phyloP scores from a whole-genome alignment of 53 echinoderm and acorn worm species.

The Apostichopus leukothele region DNA sequence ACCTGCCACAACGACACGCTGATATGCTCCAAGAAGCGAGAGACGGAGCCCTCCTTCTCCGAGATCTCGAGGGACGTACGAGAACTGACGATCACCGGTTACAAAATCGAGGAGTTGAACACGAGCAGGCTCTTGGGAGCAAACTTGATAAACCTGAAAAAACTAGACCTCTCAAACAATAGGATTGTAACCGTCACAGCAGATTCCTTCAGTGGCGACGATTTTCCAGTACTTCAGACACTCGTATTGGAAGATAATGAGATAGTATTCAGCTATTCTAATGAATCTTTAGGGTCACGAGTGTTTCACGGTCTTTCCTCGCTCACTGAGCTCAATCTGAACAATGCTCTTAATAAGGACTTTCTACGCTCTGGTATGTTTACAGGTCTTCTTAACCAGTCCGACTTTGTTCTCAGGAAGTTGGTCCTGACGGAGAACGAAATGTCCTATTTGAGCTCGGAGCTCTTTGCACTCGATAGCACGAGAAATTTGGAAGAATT shows the following conservation, averaged over 20 bases:
- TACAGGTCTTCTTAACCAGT: conserved; percentile 39
- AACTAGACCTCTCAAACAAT: conserved; percentile 58
- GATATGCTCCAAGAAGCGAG: not conserved
- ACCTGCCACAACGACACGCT: not conserved
- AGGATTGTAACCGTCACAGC: conserved; percentile 25
- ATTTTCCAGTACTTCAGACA: conserved; percentile 54
- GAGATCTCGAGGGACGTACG: conserved; percentile 5
- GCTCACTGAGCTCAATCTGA: conserved; percentile 64
- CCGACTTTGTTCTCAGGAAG: conserved; percentile 47
- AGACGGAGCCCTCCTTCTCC: not conserved
- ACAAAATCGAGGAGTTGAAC: conserved; percentile 5
- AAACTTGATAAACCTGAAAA: conserved; percentile 31
- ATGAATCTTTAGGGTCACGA: not conserved
- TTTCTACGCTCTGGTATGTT: conserved; percentile 45
- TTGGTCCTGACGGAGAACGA: conserved; percentile 70
- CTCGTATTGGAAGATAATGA: conserved; percentile 66
- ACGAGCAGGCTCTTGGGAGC: not conserved
- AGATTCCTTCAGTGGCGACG: conserved; percentile 33
- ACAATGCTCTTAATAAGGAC: conserved; percentile 48
- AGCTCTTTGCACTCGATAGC: conserved; percentile 21
- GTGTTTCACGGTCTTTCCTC: conserved; percentile 49
- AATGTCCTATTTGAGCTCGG: conserved; percentile 45
- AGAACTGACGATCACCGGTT: conserved; percentile 28
- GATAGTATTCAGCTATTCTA: not conserved
- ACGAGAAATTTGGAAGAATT: conserved; percentile 42